Base-by-base conservation (phyloP, 1,140 invertebrate species). In the Sweltsa coloradensis region DNA sequence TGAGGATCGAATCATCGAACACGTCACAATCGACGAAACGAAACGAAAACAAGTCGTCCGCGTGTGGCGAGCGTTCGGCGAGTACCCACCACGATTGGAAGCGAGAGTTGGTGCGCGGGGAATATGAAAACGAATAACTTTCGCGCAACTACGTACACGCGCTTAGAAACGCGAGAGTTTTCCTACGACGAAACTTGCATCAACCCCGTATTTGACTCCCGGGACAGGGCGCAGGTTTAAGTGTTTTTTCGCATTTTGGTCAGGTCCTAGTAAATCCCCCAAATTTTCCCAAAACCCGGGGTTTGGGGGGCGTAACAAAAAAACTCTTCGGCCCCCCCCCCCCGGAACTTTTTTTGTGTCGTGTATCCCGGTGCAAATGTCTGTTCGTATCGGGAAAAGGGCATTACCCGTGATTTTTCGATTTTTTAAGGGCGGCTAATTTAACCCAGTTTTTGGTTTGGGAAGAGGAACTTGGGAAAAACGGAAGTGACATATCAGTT, bases 391-490 rank as follows among this genome's bases (percentile, higher is more conserved):
- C 24, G 27, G 21, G 34, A 39, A 47, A 27, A 31, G 23, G 16
- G 19, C 22, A 26, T n/a, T n/a, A n/a, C n/a, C n/a, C n/a, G n/a
- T n/a, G n/a, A n/a, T n/a, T n/a, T n/a, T n/a, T n/a, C n/a, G n/a
- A n/a, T n/a, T n/a, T n/a, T n/a, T n/a, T n/a, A n/a, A 47, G 36
- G 24, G 29, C 39, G 36, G 46, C 39, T 23, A 14, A 36, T 29
- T 13, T 41, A 47, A 14, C n/a, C 1, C 36, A 29, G 23, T 36
- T 16, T 46, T 13, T 24, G 21, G n/a, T n/a, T n/a, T 47, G 34
- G 46, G 46, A 47, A 24, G 46, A 47, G 46, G 37, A 47, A 24
- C 18, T 47, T 9, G 24, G 39, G 29, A 23, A 39, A 23, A 41
- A 23, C 22, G 16, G 29, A 11, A 47, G 46, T 41, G 46, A 47